phyloP scores from a whole-genome alignment of 2,888 invertebrate genomes.

The Drosophila ezoana region DNA sequence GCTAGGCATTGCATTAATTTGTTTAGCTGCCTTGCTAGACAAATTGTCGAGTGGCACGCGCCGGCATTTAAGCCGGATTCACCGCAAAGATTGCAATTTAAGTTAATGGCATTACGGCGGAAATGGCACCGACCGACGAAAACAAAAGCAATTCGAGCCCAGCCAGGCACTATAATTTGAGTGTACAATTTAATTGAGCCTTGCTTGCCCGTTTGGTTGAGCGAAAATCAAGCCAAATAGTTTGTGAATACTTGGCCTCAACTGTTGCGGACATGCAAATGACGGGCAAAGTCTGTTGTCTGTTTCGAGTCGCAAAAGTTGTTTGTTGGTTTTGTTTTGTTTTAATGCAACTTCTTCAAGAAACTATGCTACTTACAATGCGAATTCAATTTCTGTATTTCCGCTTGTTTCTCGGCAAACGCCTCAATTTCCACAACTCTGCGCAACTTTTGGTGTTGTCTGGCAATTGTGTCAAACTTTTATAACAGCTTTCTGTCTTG shows the following conservation, averaged over 20 bases:
- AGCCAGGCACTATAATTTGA: constrained; percentile 56
- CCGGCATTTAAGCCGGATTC: constrained; percentile 48
- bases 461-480: constrained; percentile 65
- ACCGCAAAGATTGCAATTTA: constrained; percentile 65
- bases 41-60: constrained; percentile 70
- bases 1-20: constrained; percentile 55
- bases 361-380: constrained; percentile 68
- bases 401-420: constrained; percentile 41
- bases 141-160: constrained; percentile 28
- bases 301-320: constrained; percentile 49
- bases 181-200: constrained; percentile 71
- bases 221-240: constrained; percentile 45
- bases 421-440: constrained; percentile 29
- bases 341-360: constrained; percentile 62
- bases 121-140: constrained; percentile 57
- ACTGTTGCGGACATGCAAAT: constrained; percentile 76
- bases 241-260: constrained; percentile 61
- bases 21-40: constrained; percentile 47
- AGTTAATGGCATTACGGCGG: constrained; percentile 68
- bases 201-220: constrained; percentile 13
- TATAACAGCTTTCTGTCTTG: constrained; percentile 45
- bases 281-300: constrained; percentile 54
- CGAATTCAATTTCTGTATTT: constrained; percentile 73
- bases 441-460: constrained; percentile 46
- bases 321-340: constrained; percentile 39